Conservation (phyloP, 2,797 vertebrate species). For the Orestias chungarensis region DNA sequence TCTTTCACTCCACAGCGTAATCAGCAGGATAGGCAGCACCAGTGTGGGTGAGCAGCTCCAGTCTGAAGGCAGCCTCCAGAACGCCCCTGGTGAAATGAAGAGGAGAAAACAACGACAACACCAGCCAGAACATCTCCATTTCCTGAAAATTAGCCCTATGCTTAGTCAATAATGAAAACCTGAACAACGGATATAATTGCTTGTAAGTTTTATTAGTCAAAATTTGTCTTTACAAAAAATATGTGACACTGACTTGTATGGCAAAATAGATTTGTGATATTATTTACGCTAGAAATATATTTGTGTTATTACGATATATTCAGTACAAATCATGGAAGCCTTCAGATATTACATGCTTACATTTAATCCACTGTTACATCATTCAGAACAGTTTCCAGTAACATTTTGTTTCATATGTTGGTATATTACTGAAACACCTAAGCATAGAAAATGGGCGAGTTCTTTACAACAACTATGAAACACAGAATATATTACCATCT, state of each 20-base stretch:
- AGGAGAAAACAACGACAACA: too few relatives aligned
- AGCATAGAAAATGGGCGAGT: not conserved
- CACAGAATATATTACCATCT: slow-evolving; percentile 13
- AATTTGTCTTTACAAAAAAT: not conserved
- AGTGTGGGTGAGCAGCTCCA: too few relatives aligned
- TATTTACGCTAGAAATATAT: not conserved
- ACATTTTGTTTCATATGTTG: not conserved
- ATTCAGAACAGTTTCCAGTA: not conserved
- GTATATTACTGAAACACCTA: not conserved
- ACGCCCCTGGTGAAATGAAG: too few relatives aligned
- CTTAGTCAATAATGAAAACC: not conserved
- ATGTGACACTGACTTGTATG: not conserved
- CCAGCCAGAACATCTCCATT: too few relatives aligned
- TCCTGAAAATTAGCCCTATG: not conserved
- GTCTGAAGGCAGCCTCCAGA: too few relatives aligned
- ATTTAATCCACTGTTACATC: not conserved
- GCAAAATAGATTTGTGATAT: not conserved
- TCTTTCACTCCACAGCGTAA: too few relatives aligned
- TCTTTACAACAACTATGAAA: slow-evolving; percentile 21
- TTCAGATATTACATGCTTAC: not conserved
- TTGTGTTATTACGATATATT: not conserved
- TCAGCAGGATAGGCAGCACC: too few relatives aligned
- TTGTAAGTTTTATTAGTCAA: not conserved
- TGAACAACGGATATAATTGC: not conserved
- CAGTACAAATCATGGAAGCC: not conserved